A percentile compares a stretch with the other conserved stretches of the same genome.
These are phyloP conservation scores for Oscheius myriophilus DNA, from an alignment of 2,888 invertebrate species.

Conservation along the genomic window DNA sequence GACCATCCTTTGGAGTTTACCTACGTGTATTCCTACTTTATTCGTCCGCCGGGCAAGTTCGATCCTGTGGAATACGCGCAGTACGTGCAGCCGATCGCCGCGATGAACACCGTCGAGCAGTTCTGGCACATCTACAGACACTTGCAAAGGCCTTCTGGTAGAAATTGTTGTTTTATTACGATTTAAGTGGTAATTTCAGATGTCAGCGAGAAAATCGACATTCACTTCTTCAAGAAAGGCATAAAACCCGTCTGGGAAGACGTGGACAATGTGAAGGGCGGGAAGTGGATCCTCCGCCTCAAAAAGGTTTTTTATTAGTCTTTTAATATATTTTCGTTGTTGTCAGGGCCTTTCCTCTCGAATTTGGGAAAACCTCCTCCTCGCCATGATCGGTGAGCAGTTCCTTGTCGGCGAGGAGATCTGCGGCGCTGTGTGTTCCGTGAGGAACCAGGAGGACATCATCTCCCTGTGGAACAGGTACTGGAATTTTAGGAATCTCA, in stretches of 20 bases:
- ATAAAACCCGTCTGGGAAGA: slow-evolving; percentile 99
- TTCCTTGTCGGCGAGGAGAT: slow-evolving; percentile 82
- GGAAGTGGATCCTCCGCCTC: slow-evolving; percentile 95
- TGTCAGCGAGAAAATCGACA: slow-evolving; percentile 87
- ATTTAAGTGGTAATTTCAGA: slow-evolving; percentile 73
- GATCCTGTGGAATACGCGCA: slow-evolving; percentile 65
- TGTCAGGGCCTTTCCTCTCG: slow-evolving; percentile 86
- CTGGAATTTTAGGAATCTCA: neutral
- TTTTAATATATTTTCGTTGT: neutral
- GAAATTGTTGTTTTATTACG: neutral
- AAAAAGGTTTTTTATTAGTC: slow-evolving; percentile 75
- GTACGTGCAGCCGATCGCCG: slow-evolving; percentile 58
- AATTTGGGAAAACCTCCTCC: slow-evolving; percentile 97
- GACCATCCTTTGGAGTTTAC: slow-evolving; percentile 66
- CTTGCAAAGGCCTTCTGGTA: slow-evolving; percentile 43
- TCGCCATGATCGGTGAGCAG: slow-evolving; percentile 88
- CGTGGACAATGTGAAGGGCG: slow-evolving; percentile 91
- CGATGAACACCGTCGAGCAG: slow-evolving; percentile 80
- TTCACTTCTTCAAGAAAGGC: slow-evolving; percentile 96
- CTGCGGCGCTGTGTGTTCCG: slow-evolving; percentile 94
- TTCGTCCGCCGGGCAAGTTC: slow-evolving; percentile 67
- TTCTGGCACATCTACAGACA: slow-evolving; percentile 92
- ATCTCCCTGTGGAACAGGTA: slow-evolving; percentile 58
- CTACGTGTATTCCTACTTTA: slow-evolving; percentile 66
- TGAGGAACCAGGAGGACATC: slow-evolving; percentile 82